Conservation (phyloP, 2,113 vertebrate species). For the Psophia crepitans region DNA sequence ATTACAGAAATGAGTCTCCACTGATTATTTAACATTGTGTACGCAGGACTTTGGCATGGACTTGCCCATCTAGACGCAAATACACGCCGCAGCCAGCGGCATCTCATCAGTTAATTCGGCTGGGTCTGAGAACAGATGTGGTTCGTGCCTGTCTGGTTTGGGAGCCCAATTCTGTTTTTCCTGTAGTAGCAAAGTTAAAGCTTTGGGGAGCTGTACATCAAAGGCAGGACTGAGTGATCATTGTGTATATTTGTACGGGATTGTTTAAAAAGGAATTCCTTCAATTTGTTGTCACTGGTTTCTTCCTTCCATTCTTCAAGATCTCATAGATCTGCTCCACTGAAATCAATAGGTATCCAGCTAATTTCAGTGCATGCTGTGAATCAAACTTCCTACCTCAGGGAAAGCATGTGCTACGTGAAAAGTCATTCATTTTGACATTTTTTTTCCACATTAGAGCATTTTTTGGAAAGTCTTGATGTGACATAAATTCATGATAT, state of each 20-base stretch:
- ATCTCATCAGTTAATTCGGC: neutral
- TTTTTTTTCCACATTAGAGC: neutral
- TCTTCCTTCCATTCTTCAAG: slow-evolving; percentile 56
- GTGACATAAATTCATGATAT: neutral
- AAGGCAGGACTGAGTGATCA: neutral
- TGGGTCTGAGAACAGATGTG: neutral
- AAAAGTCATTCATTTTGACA: neutral
- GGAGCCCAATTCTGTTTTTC: neutral
- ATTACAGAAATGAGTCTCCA: neutral
- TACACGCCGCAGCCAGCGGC: neutral
- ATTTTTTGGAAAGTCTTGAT: neutral
- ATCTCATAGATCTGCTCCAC: neutral
- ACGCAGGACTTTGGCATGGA: neutral
- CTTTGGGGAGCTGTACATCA: slow-evolving; percentile 35
- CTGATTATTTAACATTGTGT: accelerated
- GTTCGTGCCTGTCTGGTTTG: neutral
- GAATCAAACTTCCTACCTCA: slow-evolving; percentile 6
- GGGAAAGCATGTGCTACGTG: neutral
- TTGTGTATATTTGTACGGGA: neutral
- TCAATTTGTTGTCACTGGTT: slow-evolving; percentile 5
- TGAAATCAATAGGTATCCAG: neutral
- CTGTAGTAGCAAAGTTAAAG: neutral
- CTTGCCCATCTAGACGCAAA: neutral
- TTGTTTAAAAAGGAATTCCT: slow-evolving; percentile 58
- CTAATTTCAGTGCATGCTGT: neutral